Evolutionary conservation across 2,888 invertebrate species (phyloP).

Genomic region (Hypena proboscidalis): DNA sequence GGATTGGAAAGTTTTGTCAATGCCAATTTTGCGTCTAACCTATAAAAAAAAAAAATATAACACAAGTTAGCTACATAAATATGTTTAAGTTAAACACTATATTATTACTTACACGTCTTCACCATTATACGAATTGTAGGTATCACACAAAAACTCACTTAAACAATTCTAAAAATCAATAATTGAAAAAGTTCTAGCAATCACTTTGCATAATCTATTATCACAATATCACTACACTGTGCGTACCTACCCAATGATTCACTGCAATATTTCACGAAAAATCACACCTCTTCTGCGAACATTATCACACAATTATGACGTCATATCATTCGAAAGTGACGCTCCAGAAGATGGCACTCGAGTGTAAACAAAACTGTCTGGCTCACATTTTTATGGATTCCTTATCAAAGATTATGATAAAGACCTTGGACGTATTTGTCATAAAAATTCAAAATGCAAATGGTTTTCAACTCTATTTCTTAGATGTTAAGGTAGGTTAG

Average conservation of each 20-base stretch:
- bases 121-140: too few species aligned
- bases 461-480: conserved; percentile 6
- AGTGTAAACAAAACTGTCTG: conserved; percentile 31
- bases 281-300: conserved; percentile 28
- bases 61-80: too few species aligned
- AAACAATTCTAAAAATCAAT: too few species aligned
- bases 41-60: too few species aligned
- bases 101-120: conserved; percentile 7
- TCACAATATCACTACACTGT: background rate
- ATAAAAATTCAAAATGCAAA: conserved; percentile 10
- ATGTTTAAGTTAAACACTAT: too few species aligned
- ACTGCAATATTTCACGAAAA: conserved; percentile 21
- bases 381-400: conserved; percentile 29
- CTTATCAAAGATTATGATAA: conserved; percentile 43
- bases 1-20: too few species aligned
- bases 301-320: conserved; percentile 17
- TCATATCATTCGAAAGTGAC: conserved; percentile 22
- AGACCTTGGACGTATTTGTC: conserved; percentile 34
- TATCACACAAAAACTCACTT: too few species aligned
- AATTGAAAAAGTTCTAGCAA: too few species aligned
- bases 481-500: background rate
- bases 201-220: too few species aligned
- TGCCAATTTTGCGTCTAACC: too few species aligned
- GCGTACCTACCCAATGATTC: conserved; percentile 10
- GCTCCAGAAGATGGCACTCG: conserved; percentile 9